Evolutionary conservation across 2,797 vertebrate species (phyloP), one percentile per base, ranked within the genome.

Genomic region (Novumbra hubbsi): DNA sequence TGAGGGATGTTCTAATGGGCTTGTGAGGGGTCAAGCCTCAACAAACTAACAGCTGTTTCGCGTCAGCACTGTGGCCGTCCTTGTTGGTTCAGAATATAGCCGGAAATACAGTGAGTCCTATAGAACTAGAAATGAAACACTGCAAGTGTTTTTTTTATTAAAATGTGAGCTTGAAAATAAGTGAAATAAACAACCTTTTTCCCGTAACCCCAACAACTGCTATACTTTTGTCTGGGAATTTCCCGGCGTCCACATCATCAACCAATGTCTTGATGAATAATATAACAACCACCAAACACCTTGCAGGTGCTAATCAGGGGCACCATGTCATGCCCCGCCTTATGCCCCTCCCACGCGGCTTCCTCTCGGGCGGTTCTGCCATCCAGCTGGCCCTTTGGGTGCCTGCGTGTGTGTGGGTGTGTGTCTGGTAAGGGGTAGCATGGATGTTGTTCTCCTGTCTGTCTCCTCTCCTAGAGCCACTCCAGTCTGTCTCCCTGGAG

Each of bases 91-190:
- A 38, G 34, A 38, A 38, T 5, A 38, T 38, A 38, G 34, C 34
- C 34, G 1, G 0, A 38, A 38, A 38, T 38, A 38, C 34, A 5
- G 5, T 38, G 5, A 1, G 14, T 1, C 41, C 41, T 45, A 45
- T 3, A 2, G 41, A 45, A 6, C 12, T 45, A 45, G 2, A 6
- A 14, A 45, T 3, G 12, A 45, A 45, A 45, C 3, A 45, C 0
- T 14, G 9, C 3, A 45, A 12, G 9, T 45, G 41, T 45, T 45
- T 45, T 12, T 38, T 4, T 14, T 45, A 6, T 45, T 3, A 1
- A 45, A 45, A 45, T 45, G 11, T 74, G 77, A 64, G 38, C n/a
- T 17, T 21, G 76, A 78, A 83, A 79, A 74, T 77, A 84, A 85
- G 82, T 85, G 76, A 71, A 76, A 74, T 80, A 72, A 28, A 74